Conservation (phyloP, 2,888 invertebrate genomes). For the Tachina fera region DNA sequence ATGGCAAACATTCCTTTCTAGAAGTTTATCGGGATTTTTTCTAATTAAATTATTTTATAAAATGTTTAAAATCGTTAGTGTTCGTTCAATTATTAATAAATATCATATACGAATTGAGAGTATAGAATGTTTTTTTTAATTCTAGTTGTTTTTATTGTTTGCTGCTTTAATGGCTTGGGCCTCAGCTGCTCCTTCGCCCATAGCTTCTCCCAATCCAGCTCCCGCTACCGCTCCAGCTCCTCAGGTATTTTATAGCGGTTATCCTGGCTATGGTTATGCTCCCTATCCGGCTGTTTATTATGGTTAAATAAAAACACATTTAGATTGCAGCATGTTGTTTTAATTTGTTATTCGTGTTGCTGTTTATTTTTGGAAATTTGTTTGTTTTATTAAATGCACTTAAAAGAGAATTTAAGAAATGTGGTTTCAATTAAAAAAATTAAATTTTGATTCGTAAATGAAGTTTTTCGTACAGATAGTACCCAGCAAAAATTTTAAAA, state of each 20-base stretch:
- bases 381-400: slow-evolving; percentile 43
- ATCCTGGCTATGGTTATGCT: slow-evolving; percentile 67
- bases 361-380: background rate
- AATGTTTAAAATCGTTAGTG: slow-evolving; percentile 72
- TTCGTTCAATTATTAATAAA: background rate
- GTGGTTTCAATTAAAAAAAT: background rate
- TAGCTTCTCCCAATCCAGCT: slow-evolving; percentile 65
- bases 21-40: slow-evolving; percentile 29
- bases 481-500: too few species aligned
- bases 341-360: background rate
- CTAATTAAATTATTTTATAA: slow-evolving; percentile 17
- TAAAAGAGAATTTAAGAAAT: background rate
- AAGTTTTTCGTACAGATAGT: too few species aligned
- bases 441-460: too few species aligned
- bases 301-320: slow-evolving; percentile 57
- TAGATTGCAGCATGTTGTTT: background rate
- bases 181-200: slow-evolving; percentile 68
- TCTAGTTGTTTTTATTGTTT: slow-evolving; percentile 72
- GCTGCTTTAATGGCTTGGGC: slow-evolving; percentile 73
- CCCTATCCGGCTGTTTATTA: slow-evolving; percentile 70
- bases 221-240: slow-evolving; percentile 64
- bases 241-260: slow-evolving; percentile 64
- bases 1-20: slow-evolving; percentile 30
- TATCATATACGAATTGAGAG: background rate
- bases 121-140: slow-evolving; percentile 9